Evolutionary conservation across 2,113 vertebrate species (phyloP), one percentile per base, ranked within the genome.

Genomic region (Rhinogobius similis): DNA sequence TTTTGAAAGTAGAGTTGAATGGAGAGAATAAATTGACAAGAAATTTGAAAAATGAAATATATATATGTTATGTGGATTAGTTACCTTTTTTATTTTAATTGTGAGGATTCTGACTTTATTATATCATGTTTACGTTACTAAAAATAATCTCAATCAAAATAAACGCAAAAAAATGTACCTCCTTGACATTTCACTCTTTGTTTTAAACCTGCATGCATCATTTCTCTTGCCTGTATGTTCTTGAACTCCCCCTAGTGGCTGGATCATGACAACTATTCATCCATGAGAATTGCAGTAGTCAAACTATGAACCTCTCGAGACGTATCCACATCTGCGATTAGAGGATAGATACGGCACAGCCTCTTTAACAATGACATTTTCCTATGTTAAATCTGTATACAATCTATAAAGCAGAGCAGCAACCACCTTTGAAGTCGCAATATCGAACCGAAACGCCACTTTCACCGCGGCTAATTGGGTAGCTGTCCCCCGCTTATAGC

Each of bases 391-490:
- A 20, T 32, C 26, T 38, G 29, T 36, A n/a, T 21, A 61, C 27
- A 61, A n/a, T 61, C 58, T 10, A 38, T 38, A 11, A 27, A 7
- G 58, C 29, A 38, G 27, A n/a, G 16, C 9, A 58, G 14, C 23
- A n/a, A 61, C 3, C 46, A 50, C 46, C 46, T n/a, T 50, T 2
- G 4, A 50, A 56, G 63, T 21, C 12, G 38, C 58, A 18, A 1
- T 65, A 29, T 75, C 5, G 73, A 63, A 24, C 41, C 64, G 53
- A 39, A 43, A 53, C 29, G 5, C 41, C 50, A 50, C 44, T 1
- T 67, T 48, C 38, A 56, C 39, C 13, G 9, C 26, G 61, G 68
- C 71, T 76, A 78, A 85, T 41, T 68, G 78, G 56, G 68, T 20
- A 10, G 69, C 52, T 4, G 44, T 52, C 59, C 64, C 78, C 32